These are phyloP conservation scores for Acleris cristana DNA, from an alignment of 2,888 invertebrate genomes.

Conservation along the genomic window DNA sequence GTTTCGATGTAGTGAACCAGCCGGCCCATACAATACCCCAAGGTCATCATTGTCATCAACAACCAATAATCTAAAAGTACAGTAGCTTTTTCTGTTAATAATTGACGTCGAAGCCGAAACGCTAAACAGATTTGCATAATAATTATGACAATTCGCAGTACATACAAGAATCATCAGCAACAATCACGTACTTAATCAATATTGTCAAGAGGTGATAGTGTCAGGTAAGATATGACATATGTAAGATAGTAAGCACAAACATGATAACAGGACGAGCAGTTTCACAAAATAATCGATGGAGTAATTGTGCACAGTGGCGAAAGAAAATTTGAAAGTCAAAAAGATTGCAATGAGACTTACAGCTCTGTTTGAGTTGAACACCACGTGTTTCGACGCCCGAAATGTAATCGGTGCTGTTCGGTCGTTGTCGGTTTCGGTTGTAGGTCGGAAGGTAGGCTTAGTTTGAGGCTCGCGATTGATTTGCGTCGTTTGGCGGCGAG, in stretches of 20 bases:
- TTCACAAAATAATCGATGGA: conserved; percentile 21
- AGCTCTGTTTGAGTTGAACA: conserved; percentile 54
- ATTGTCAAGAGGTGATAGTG: conserved; percentile 50
- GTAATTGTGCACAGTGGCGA: neutral
- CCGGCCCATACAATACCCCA: neutral
- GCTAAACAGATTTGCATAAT: neutral
- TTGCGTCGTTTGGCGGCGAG: conserved; percentile 78
- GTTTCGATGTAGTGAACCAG: too few relatives aligned
- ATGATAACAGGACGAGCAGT: conserved; percentile 43
- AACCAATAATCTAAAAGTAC: conserved; percentile 10
- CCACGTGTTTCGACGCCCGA: conserved; percentile 80
- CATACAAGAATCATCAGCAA: conserved; percentile 47
- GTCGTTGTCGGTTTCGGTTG: conserved; percentile 58
- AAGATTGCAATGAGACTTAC: conserved; percentile 59
- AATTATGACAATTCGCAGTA: conserved; percentile 31
- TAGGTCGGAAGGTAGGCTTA: conserved; percentile 66
- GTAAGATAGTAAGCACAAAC: conserved; percentile 51
- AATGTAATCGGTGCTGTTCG: conserved; percentile 61
- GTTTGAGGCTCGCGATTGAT: conserved; percentile 73
- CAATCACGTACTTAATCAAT: conserved; percentile 50
- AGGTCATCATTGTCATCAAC: conserved; percentile 10
- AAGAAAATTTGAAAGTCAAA: neutral
- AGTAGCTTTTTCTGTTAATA: neutral
- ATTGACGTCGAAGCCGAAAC: neutral
- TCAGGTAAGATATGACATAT: conserved; percentile 56